phyloP scores from a whole-genome alignment of 2,113 vertebrate genomes.

The Gymnocephalus cernua region DNA sequence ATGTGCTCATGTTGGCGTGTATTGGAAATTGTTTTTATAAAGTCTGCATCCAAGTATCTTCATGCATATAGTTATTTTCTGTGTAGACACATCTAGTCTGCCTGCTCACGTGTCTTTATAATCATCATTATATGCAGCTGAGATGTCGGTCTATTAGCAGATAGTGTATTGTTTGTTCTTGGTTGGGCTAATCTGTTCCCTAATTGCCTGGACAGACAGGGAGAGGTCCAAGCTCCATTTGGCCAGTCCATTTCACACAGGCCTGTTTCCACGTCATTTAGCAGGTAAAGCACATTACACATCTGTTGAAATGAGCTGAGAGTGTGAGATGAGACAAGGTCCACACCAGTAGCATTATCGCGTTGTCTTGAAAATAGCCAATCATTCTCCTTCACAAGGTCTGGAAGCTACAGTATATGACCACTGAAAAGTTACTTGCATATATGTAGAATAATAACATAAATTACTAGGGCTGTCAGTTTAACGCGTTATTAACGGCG shows the following conservation, averaged over 20 bases:
- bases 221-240: conserved; percentile 75
- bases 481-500: no score
- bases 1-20: background rate
- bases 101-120: conserved; percentile 7
- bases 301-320: conserved; percentile 72
- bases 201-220: conserved; percentile 73
- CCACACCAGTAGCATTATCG: conserved; percentile 19
- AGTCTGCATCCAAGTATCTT: background rate
- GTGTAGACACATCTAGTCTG: background rate
- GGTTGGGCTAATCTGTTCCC: conserved; percentile 57
- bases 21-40: background rate
- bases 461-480: no score
- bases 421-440: no score
- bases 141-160: conserved; percentile 46
- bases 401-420: conserved; percentile 1
- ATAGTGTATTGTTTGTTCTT: conserved; percentile 53
- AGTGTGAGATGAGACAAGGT: conserved; percentile 43
- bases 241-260: conserved; percentile 74
- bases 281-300: conserved; percentile 78
- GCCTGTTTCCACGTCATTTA: conserved; percentile 76
- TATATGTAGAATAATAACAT: no score
- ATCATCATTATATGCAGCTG: conserved; percentile 41
- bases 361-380: conserved; percentile 38
- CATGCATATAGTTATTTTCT: background rate
- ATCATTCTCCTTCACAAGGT: conserved; percentile 51